Evolutionary conservation across 30 jellyfish, hydroid and myxozoan genomes (phyloP).

Genomic region (Hydractinia symbiolongicarpus): DNA sequence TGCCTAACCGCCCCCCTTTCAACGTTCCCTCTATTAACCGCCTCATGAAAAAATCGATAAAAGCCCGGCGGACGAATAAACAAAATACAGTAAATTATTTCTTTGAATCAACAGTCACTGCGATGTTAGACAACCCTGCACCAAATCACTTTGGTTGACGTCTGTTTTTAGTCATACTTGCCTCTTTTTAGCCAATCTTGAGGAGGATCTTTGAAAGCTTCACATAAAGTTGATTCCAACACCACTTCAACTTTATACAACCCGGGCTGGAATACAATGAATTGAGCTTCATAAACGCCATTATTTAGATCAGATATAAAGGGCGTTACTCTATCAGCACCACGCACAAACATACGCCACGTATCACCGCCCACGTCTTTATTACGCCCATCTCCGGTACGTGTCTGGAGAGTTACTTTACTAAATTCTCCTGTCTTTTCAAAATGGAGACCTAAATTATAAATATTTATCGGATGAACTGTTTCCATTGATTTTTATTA

Average conservation of each 20-base stretch:
- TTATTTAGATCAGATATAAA: constrained; percentile 72
- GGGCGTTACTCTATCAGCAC: constrained; percentile 76
- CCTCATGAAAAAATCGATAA: too few relatives aligned
- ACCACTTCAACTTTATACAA: constrained; percentile 73
- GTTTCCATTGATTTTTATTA: too few relatives aligned
- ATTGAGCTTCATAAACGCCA: constrained; percentile 84
- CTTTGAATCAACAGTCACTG: too few relatives aligned
- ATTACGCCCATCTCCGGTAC: constrained; percentile 72
- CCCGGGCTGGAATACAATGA: constrained; percentile 82
- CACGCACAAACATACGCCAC: constrained; percentile 78
- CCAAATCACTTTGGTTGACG: too few relatives aligned
- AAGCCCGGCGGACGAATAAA: too few relatives aligned
- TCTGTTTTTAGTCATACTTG: neutral
- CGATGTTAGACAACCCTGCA: too few relatives aligned
- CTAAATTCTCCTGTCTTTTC: constrained; percentile 84
- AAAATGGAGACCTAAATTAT: constrained; percentile 45
- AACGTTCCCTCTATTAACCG: too few relatives aligned
- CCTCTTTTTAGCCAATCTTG: constrained; percentile 63
- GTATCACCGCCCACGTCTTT: constrained; percentile 85
- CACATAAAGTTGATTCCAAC: constrained; percentile 89
- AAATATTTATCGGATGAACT: too few relatives aligned
- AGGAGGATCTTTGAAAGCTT: constrained; percentile 87
- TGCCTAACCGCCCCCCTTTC: too few relatives aligned
- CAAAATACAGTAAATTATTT: too few relatives aligned
- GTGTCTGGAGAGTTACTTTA: constrained; percentile 71